Percentiles rank a stretch among this genome's conserved stretches.
Evolutionary conservation across 2,113 vertebrate species (phyloP).

Genomic region (Cryptotis parvus): DNA sequence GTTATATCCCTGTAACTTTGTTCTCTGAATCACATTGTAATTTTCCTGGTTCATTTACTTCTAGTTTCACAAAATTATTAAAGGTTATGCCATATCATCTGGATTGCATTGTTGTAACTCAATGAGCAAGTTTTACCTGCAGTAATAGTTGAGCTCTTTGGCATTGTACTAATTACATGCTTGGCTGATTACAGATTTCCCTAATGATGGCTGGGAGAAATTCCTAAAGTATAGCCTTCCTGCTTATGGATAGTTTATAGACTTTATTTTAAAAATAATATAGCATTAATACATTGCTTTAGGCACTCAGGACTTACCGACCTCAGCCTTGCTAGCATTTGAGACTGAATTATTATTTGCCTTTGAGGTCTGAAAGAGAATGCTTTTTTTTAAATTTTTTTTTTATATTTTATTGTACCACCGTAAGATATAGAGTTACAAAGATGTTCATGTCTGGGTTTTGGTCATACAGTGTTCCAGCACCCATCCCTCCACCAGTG

Average conservation of each 20-base stretch:
- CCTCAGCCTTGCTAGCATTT: background rate
- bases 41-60: background rate
- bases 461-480: no score
- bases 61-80: background rate
- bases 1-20: background rate
- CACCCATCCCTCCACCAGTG: no score
- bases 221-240: background rate
- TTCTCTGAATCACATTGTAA: slow-evolving; percentile 47
- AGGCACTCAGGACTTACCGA: background rate
- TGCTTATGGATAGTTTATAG: background rate
- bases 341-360: background rate
- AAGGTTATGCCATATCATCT: background rate
- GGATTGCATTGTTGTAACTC: background rate
- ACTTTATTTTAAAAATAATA: slow-evolving; percentile 3
- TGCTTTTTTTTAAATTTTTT: no score
- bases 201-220: background rate
- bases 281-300: background rate
- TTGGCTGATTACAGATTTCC: background rate
- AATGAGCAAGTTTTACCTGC: background rate
- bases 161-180: background rate
- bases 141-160: background rate
- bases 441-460: no score
- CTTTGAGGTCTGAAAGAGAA: no score
- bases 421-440: no score
- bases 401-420: no score